Evolutionary conservation across 2,113 vertebrate species (phyloP).

Genomic region (Hemiscyllium ocellatum): DNA sequence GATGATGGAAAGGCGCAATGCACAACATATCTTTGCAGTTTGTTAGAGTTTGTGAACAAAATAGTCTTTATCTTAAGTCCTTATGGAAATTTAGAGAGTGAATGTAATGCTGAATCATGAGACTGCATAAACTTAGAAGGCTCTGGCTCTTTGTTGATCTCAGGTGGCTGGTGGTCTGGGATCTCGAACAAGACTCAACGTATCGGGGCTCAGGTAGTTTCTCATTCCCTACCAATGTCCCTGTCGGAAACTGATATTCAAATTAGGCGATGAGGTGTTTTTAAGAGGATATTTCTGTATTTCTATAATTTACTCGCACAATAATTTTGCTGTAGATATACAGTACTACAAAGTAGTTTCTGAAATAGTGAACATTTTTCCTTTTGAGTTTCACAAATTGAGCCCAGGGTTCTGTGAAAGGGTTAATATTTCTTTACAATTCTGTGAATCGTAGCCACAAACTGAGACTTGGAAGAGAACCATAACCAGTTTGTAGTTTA

Average conservation of each 20-base stretch:
- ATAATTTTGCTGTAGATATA: neutral
- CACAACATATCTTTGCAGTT: constrained; percentile 5
- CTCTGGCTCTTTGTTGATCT: neutral
- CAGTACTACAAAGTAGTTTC: neutral
- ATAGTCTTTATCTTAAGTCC: neutral
- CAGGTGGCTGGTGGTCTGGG: neutral
- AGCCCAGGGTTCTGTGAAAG: neutral
- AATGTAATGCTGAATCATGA: neutral
- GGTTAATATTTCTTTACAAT: neutral
- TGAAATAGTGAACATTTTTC: neutral
- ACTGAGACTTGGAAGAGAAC: neutral
- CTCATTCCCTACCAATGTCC: neutral
- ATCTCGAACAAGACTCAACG: neutral
- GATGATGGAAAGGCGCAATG: neutral
- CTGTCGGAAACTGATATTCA: neutral
- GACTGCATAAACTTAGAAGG: neutral
- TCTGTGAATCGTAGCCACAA: neutral
- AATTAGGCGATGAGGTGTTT: neutral
- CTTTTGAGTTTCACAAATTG: neutral
- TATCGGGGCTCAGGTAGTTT: neutral
- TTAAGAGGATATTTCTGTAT: neutral
- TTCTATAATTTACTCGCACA: neutral
- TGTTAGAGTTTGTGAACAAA: neutral
- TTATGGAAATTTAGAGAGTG: neutral
- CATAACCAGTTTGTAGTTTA: neutral